A percentile compares a stretch with the other conserved stretches of the same genome.
Conservation (phyloP, 2,888 invertebrate genomes). For the Lucinisca nassula region DNA sequence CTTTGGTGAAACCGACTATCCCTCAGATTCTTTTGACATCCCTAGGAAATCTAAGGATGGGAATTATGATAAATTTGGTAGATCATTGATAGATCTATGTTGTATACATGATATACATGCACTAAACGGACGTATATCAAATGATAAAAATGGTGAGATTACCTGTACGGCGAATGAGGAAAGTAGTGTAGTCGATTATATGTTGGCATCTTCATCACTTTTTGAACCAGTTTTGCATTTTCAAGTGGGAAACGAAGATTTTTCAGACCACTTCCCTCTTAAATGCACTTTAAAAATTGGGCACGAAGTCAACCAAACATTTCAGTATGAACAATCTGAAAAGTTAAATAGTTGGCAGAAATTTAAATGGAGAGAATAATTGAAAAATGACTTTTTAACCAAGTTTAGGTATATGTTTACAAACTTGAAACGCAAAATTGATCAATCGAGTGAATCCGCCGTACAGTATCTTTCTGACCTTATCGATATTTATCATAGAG, state of each 20-base stretch:
- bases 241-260: background rate
- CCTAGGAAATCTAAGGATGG: background rate
- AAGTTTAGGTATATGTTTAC: background rate
- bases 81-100: background rate
- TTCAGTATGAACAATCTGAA: background rate
- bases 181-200: conserved; percentile 3
- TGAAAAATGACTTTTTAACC: background rate
- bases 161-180: background rate
- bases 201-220: too few species aligned
- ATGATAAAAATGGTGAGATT: background rate
- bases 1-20: background rate
- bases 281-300: background rate
- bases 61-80: background rate
- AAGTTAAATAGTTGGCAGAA: background rate
- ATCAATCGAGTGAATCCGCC: background rate
- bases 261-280: background rate
- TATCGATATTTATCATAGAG: background rate
- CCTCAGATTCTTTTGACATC: background rate
- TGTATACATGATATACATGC: background rate
- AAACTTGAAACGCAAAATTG: background rate
- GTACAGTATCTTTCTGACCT: background rate
- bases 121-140: background rate
- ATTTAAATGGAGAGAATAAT: background rate
- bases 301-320: background rate
- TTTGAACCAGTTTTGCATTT: background rate